These are phyloP conservation scores for Ibidorhyncha struthersii DNA, from an alignment of 2,113 vertebrate genomes.

Conservation along the genomic window DNA sequence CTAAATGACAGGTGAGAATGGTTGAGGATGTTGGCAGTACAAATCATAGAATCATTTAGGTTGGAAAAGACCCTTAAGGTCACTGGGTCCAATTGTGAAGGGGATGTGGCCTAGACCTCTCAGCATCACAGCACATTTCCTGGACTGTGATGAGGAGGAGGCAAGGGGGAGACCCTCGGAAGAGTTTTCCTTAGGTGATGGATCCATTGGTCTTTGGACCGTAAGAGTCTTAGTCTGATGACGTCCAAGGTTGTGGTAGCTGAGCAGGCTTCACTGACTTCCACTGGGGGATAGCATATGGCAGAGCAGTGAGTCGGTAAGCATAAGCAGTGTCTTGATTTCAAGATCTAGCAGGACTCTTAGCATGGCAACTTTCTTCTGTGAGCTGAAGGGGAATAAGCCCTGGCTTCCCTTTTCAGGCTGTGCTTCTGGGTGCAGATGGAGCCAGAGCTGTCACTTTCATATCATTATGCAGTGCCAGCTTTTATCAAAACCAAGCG, in stretches of 20 bases:
- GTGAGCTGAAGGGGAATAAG: no score
- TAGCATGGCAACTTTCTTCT: no score
- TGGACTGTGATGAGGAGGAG: not conserved
- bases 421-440: not conserved
- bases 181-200: not conserved
- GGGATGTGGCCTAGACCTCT: not conserved
- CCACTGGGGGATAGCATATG: no score
- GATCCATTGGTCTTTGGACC: not conserved
- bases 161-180: not conserved
- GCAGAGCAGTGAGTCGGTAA: no score
- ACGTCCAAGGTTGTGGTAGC: not conserved
- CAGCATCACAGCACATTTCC: not conserved
- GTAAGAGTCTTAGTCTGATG: not conserved
- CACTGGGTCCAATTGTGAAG: fast-evolving
- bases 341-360: no score
- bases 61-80: not conserved
- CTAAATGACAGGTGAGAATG: not conserved
- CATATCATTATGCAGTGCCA: not conserved
- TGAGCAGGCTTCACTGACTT: not conserved
- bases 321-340: no score
- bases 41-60: not conserved
- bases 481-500: not conserved
- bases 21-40: not conserved
- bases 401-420: not conserved
- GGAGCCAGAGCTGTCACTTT: not conserved